Evolutionary conservation across 2,797 vertebrate species (phyloP).

Genomic region (Tauraco hartlaubi): DNA sequence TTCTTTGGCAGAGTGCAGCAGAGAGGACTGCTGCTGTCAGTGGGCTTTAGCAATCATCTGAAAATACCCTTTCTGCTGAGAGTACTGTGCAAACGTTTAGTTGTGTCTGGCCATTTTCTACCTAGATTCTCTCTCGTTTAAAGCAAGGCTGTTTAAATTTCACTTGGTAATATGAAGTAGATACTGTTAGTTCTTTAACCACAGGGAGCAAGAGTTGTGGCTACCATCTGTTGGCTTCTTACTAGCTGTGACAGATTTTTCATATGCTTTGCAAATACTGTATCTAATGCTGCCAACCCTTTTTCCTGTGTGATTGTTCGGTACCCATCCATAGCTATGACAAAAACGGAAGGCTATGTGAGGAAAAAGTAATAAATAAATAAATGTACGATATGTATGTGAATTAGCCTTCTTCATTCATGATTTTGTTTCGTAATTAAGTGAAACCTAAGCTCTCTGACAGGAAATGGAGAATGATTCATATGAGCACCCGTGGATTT

Average conservation of each 20-base stretch:
- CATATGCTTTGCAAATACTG: background rate
- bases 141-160: background rate
- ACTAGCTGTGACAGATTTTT: background rate
- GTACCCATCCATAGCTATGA: background rate
- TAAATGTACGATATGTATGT: background rate
- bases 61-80: background rate
- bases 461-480: constrained; percentile 15
- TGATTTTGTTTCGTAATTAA: constrained; percentile 5
- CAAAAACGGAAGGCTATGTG: background rate
- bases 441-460: constrained; percentile 7
- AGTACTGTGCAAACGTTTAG: background rate
- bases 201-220: background rate
- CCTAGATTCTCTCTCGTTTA: background rate
- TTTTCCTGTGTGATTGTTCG: background rate
- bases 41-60: background rate
- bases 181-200: background rate
- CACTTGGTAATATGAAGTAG: background rate
- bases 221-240: background rate
- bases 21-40: background rate
- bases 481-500: background rate
- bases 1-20: background rate
- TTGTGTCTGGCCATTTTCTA: background rate
- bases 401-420: background rate
- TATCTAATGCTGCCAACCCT: background rate
- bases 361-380: background rate